phyloP scores from a whole-genome alignment of 2,113 vertebrate species.

The Podiceps cristatus region DNA sequence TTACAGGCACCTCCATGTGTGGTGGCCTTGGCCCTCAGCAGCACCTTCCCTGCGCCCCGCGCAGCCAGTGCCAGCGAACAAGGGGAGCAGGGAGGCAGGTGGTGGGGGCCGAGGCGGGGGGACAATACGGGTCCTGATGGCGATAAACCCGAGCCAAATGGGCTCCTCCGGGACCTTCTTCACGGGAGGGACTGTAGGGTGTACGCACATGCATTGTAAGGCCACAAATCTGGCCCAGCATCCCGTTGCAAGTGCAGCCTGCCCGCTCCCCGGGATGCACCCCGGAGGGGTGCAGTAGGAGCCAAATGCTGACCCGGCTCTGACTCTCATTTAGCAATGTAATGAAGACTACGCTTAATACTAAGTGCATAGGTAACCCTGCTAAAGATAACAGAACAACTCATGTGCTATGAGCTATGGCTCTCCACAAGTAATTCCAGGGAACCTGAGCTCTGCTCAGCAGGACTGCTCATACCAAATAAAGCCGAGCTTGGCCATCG shows the following conservation, averaged over 20 bases:
- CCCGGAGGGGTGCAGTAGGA: background rate
- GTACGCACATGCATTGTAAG: fast-evolving
- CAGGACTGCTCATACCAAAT: background rate
- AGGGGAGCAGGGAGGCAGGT: background rate
- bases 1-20: fast-evolving
- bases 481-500: background rate
- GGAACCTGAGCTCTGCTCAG: background rate
- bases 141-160: fast-evolving
- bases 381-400: background rate
- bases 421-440: background rate
- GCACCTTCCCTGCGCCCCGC: fast-evolving
- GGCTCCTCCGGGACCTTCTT: background rate
- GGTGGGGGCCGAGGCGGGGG: background rate
- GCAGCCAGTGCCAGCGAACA: background rate
- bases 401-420: background rate
- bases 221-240: background rate
- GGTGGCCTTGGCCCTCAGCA: background rate
- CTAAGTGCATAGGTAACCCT: background rate
- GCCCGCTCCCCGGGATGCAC: background rate
- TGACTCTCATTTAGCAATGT: background rate
- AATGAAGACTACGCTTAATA: background rate
- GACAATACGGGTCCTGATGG: background rate
- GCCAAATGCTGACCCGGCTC: background rate
- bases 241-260: background rate
- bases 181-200: fast-evolving